These are phyloP conservation scores for Chirona hameri DNA, from an alignment of 2,888 invertebrate genomes.

Conservation along the genomic window DNA sequence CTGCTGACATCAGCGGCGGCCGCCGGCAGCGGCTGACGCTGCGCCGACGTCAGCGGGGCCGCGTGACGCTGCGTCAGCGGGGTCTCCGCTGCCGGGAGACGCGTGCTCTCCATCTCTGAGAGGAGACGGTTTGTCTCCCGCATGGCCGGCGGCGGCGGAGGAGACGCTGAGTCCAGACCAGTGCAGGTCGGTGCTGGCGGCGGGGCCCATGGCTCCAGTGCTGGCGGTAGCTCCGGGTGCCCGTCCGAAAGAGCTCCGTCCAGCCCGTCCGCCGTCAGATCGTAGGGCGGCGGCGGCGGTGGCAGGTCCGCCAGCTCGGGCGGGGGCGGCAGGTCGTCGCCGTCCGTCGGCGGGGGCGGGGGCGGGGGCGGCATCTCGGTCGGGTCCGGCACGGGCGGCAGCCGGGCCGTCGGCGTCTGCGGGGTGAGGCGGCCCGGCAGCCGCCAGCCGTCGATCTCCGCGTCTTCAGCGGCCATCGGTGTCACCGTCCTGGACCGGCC, in stretches of 20 bases:
- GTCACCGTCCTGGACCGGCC: too few species aligned
- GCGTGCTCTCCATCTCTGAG: too few species aligned
- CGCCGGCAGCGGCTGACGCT: neutral
- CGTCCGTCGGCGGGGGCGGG: neutral
- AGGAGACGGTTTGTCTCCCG: too few species aligned
- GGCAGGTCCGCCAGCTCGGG: neutral
- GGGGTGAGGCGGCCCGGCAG: too few species aligned
- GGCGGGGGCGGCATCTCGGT: too few species aligned
- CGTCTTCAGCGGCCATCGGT: too few species aligned
- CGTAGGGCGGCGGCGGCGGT: neutral
- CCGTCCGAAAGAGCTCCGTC: too few species aligned
- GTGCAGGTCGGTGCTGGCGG: neutral
- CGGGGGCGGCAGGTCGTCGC: neutral
- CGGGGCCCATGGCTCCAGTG: neutral
- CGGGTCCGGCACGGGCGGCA: too few species aligned
- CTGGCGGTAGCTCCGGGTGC: neutral
- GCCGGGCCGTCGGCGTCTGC: too few species aligned
- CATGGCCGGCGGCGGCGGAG: neutral
- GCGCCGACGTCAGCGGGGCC: neutral
- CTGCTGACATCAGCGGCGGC: neutral
- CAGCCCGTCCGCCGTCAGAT: too few species aligned
- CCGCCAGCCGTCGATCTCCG: too few species aligned
- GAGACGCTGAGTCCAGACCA: neutral
- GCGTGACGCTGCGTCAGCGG: neutral
- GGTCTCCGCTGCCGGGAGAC: too few species aligned